These are phyloP conservation scores for Tricholauxania praeusta DNA, from an alignment of 2,888 invertebrate genomes.

Conservation along the genomic window DNA sequence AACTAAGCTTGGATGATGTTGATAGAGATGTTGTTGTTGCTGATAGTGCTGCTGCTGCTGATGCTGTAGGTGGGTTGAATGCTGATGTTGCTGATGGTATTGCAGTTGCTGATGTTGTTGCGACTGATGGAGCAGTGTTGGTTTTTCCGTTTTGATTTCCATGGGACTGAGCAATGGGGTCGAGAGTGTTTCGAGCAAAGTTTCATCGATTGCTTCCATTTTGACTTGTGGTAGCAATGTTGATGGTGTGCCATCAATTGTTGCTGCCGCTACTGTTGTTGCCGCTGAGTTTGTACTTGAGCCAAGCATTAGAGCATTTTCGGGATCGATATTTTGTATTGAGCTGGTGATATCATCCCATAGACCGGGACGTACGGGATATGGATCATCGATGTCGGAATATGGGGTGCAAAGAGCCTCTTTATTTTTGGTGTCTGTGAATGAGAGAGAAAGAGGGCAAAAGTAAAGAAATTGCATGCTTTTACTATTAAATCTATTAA, in stretches of 20 bases:
- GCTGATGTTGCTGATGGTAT: slow-evolving; percentile 57
- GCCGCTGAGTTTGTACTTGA: slow-evolving; percentile 60
- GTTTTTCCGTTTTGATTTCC: slow-evolving; percentile 84
- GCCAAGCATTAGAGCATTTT: slow-evolving; percentile 88
- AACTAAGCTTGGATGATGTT: slow-evolving; percentile 64
- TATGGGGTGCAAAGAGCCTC: slow-evolving; percentile 64
- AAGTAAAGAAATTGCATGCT: too few species aligned
- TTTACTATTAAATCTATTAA: too few species aligned
- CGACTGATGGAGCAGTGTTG: slow-evolving; percentile 56
- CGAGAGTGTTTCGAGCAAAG: slow-evolving; percentile 73
- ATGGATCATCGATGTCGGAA: slow-evolving; percentile 78
- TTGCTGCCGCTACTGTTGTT: slow-evolving; percentile 54
- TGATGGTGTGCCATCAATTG: slow-evolving; percentile 54
- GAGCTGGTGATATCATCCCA: slow-evolving; percentile 95
- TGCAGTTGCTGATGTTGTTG: slow-evolving; percentile 54
- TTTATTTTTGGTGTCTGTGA: slow-evolving; percentile 66
- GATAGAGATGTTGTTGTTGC: slow-evolving; percentile 60
- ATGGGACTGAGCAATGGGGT: slow-evolving; percentile 82
- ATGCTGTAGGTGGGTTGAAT: slow-evolving; percentile 48
- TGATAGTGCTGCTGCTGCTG: slow-evolving; percentile 54
- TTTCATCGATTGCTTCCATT: slow-evolving; percentile 80
- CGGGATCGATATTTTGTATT: slow-evolving; percentile 90
- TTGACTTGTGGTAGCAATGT: slow-evolving; percentile 74
- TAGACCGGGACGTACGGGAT: slow-evolving; percentile 82
- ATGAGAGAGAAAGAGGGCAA: background rate